These are phyloP conservation scores for Thalpophila matura DNA, from an alignment of 2,888 invertebrate genomes.

Conservation along the genomic window DNA sequence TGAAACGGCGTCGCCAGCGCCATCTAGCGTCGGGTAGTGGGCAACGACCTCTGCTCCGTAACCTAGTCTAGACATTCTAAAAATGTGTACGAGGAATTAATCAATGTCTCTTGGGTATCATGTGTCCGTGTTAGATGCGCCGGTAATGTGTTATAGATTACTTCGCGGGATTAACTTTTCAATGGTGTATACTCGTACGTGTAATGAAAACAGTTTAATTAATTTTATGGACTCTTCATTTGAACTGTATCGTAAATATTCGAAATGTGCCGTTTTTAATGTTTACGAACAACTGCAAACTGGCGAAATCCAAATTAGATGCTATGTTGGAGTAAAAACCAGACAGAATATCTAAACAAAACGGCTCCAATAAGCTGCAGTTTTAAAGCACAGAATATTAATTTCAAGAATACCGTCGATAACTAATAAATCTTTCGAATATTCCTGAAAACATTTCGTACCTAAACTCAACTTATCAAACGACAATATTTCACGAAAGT, in stretches of 20 bases:
- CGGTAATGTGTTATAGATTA: constrained; percentile 24
- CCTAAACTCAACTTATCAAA: constrained; percentile 39
- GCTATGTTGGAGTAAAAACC: background rate
- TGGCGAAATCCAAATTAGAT: background rate
- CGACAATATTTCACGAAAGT: constrained; percentile 49
- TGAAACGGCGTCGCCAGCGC: constrained; percentile 73
- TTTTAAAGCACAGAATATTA: constrained; percentile 3
- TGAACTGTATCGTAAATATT: background rate
- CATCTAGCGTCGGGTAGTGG: constrained; percentile 74
- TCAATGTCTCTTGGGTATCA: constrained; percentile 59
- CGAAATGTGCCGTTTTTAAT: background rate
- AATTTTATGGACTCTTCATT: constrained; percentile 14
- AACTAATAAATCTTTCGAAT: constrained; percentile 29
- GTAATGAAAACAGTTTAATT: constrained; percentile 25
- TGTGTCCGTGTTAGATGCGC: constrained; percentile 55
- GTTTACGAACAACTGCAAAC: background rate
- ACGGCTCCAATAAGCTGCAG: background rate
- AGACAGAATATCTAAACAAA: background rate
- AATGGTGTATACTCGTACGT: constrained; percentile 7
- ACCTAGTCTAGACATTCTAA: constrained; percentile 64
- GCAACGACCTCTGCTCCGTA: constrained; percentile 65
- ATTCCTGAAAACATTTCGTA: constrained; percentile 25
- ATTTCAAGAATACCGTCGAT: constrained; percentile 21
- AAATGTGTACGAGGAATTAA: constrained; percentile 55
- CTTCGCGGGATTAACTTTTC: constrained; percentile 30